Evolutionary conservation across 1,140 invertebrate species (phyloP), one percentile per base, ranked within the genome.

Genomic region (Gonioctena quinquepunctata): DNA sequence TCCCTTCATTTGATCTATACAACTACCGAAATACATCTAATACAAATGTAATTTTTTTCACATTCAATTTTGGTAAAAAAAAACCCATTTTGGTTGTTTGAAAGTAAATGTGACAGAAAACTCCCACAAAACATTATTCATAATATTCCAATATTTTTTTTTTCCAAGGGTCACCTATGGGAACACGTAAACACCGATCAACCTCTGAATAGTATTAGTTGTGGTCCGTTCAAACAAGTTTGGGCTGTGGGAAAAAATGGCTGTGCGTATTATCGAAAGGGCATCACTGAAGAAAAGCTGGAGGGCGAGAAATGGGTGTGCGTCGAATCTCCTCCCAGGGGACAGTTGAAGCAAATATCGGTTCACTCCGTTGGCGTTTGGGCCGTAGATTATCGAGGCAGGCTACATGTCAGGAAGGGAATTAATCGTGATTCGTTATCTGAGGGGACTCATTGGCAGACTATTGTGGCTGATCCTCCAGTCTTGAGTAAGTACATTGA

Each of bases 221-320:
- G 89, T 61, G 87, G 90, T 25, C 88, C 88, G 6, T 85, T 84
- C 48, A 84, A 86, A 22, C 88, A 92, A 75, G 89, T 96, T n/a
- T 97, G 95, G 95, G 93, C 91, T 2, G 88, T 94, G 23, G 93
- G 92, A 0, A 89, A 89, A 74, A 95, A 94, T 85, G 94, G 94
- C 28, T 93, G 93, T 71, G 88, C 92, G 4, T 96, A 92, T 81
- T 92, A 89, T 84, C 86, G 92, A 72, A 88, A 90, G 77, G 92
- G 91, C 2, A 89, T 93, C 27, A 89, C 84, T 13, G 75, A 83
- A 49, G 84, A 88, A 19, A 90, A 90, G 81, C 89, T 90, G 11
- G 86, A 87, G 77, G 92, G 91, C 81, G 83, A 84, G 23, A 78
- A 74, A 64, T 83, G 89, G 90, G 85, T 88, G 66, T 87, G 87